Percentiles rank a stretch among this genome's conserved stretches.
These are phyloP conservation scores for Sebastes iracundus DNA, from an alignment of 2,797 vertebrate species.

Conservation along the genomic window DNA sequence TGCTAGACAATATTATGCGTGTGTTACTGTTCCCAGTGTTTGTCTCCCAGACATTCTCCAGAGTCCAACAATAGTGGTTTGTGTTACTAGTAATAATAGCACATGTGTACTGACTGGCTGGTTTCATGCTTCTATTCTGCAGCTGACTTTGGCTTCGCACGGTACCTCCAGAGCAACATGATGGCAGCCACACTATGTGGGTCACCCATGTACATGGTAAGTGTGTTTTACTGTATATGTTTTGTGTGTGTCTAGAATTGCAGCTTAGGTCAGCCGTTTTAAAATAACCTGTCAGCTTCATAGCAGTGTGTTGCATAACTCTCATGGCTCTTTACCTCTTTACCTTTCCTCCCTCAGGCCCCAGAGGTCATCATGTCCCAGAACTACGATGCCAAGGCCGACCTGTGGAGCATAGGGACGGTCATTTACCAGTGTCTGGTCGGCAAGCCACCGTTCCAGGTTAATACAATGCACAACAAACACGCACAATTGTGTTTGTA, in stretches of 20 bases:
- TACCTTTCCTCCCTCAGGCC: conserved; percentile 79
- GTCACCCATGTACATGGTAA: conserved; percentile 98
- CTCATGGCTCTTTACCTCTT: neutral
- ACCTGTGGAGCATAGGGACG: conserved; percentile 97
- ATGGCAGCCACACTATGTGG: conserved; percentile 99
- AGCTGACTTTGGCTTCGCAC: conserved; percentile 99
- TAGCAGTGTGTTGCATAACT: neutral
- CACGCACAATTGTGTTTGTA: neutral
- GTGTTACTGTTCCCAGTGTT: conserved; percentile 5
- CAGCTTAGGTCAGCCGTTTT: neutral
- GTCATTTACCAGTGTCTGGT: conserved; percentile 98
- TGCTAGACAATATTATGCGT: neutral
- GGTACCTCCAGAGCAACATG: conserved; percentile 98
- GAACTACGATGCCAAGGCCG: conserved; percentile 96
- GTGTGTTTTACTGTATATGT: conserved; percentile 17
- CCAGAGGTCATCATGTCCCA: conserved; percentile 99
- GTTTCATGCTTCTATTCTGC: conserved; percentile 44
- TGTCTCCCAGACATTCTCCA: neutral
- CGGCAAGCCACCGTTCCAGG: conserved; percentile 98
- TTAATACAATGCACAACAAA: conserved; percentile 50
- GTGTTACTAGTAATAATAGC: conserved; percentile 43
- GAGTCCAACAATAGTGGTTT: conserved; percentile 21
- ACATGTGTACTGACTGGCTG: conserved; percentile 9
- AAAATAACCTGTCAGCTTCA: neutral
- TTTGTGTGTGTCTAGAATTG: neutral